These are phyloP conservation scores for Phrynocephalus vlangalii DNA, from an alignment of 2,797 vertebrate species.

Conservation along the genomic window DNA sequence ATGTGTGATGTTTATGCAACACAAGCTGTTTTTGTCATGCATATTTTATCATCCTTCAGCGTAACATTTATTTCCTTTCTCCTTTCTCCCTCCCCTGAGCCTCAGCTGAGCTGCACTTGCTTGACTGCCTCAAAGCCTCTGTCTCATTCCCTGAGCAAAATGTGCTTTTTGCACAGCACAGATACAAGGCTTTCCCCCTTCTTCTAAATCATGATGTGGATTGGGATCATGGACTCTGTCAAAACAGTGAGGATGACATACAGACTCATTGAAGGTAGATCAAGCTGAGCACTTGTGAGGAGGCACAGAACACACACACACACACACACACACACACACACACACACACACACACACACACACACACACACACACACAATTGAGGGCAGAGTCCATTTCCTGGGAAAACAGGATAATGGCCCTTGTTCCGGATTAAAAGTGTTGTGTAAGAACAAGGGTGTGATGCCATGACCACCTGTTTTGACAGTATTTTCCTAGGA, in stretches of 20 bases:
- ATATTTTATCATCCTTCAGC: constrained; percentile 58
- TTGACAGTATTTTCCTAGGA: background rate
- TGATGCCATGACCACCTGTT: background rate
- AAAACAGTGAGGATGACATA: constrained; percentile 46
- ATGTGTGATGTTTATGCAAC: constrained; percentile 44
- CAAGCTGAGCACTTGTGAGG: constrained; percentile 30
- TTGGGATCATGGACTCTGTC: constrained; percentile 32
- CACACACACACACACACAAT: constrained; percentile 28
- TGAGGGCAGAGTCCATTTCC: background rate
- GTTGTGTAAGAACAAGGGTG: background rate
- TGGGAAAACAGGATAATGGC: constrained; percentile 3
- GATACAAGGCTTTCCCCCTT: constrained; percentile 44
- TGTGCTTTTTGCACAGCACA: constrained; percentile 40
- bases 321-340: constrained; percentile 24
- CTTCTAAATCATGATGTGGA: constrained; percentile 50
- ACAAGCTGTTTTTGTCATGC: constrained; percentile 51
- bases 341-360: constrained; percentile 35
- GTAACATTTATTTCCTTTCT: constrained; percentile 62
- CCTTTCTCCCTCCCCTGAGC: constrained; percentile 57
- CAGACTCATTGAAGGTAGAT: constrained; percentile 67
- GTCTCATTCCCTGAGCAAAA: constrained; percentile 49
- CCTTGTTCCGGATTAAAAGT: background rate
- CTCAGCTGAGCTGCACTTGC: constrained; percentile 64
- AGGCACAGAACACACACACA: background rate
- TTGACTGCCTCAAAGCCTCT: constrained; percentile 54